Evolutionary conservation across 2,888 invertebrate genomes (phyloP), one percentile per base, ranked within the genome.

Genomic region (Trilocha varians): DNA sequence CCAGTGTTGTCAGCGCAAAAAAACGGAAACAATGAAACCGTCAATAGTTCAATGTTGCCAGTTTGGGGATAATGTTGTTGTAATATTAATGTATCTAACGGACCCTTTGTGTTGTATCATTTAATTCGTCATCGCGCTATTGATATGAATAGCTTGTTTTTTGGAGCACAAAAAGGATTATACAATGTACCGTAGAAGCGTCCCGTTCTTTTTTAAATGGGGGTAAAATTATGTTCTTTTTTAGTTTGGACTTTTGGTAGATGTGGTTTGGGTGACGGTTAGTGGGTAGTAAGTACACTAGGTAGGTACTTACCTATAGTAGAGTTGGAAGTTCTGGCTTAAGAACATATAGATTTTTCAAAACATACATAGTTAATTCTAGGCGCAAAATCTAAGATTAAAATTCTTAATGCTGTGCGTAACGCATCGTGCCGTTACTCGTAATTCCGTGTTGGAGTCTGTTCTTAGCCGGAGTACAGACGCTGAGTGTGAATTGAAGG

Each of bases 81-180:
- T 73, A 66, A 73, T 78, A 76, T 78, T 77, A 80, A 82, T 75
- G 79, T 78, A 71, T 72, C 73, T 79, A 83, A 83, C 80, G 80
- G 83, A 63, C 53, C 64, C 73, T 53, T 65, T 79, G 62, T 73
- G 70, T 62, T 65, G 62, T 60, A 62, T 65, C 64, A 66, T 67
- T 70, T 68, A 69, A 60, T 59, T 65, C 64, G 65, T 73, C 65
- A 62, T 62, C 55, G 39, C 39, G 33, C 40, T 40, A 48, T 55
- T 48, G 50, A 49, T 49, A 53, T 59, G 54, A 65, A 64, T 67
- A 61, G 64, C 65, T 65, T 74, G 67, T 25, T 25, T 25, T 25
- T 63, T 65, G 57, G 52, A 42, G 38, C 34, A 55, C 50, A 56
- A 64, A 68, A 70, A 71, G 68, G 66, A 66, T 70, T 74, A 59